Percentiles rank a stretch among this genome's conserved stretches.
Evolutionary conservation across 2,113 vertebrate species (phyloP).

Genomic region (Nannospalax galili): DNA sequence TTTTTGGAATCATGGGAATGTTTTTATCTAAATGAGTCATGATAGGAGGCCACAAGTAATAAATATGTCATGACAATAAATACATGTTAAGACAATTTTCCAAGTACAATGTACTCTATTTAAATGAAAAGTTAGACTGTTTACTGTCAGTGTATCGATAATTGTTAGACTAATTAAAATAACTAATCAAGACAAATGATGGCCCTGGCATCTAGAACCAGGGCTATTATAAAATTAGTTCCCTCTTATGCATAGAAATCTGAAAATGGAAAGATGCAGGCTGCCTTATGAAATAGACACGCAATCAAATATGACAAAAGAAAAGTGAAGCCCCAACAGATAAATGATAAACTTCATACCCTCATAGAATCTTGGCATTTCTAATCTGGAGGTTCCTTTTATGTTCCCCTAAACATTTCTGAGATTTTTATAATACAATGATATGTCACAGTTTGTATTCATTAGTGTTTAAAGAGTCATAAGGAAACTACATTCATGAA

Average conservation of each 20-base stretch:
- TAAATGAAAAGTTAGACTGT: constrained; percentile 30
- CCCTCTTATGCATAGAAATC: constrained; percentile 50
- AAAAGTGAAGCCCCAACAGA: constrained; percentile 7
- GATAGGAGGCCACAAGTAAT: background rate
- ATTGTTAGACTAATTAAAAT: constrained; percentile 60
- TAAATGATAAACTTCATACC: background rate
- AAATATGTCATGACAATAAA: background rate
- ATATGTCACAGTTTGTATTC: background rate
- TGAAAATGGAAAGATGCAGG: constrained; percentile 56
- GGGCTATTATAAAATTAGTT: constrained; percentile 56
- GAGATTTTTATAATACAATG: background rate
- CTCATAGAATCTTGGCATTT: background rate
- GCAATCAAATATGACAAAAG: constrained; percentile 52
- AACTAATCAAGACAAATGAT: constrained; percentile 65
- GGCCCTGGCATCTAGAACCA: constrained; percentile 55
- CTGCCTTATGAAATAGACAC: background rate
- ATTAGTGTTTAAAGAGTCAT: background rate
- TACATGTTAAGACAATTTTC: background rate
- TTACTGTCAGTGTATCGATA: constrained; percentile 7
- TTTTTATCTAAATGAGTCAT: constrained; percentile 54
- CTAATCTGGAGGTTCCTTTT: background rate
- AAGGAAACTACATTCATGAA: constrained; percentile 28
- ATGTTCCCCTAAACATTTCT: background rate
- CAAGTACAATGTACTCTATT: background rate
- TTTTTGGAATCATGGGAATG: constrained; percentile 29